Conservation (phyloP, 2,888 invertebrate species). For the Coenonympha glycerion region DNA sequence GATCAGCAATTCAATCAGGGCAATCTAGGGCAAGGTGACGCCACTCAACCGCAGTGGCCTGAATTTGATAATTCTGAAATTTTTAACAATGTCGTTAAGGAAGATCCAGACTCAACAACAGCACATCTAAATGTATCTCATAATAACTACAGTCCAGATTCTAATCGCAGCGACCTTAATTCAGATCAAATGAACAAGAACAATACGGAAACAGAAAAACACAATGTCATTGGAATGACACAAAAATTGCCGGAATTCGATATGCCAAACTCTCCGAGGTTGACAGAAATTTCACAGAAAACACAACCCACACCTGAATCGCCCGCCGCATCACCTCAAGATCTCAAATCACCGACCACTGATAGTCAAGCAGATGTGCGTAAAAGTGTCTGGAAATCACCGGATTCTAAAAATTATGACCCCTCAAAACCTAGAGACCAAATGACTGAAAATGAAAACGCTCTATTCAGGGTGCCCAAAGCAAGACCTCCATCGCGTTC, state of each 20-base stretch:
- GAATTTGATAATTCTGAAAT: constrained; percentile 64
- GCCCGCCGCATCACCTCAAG: constrained; percentile 54
- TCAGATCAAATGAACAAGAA: constrained; percentile 54
- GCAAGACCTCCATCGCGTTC: constrained; percentile 79
- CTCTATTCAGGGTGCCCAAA: constrained; percentile 79
- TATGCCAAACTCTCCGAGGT: constrained; percentile 62
- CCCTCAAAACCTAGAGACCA: constrained; percentile 58
- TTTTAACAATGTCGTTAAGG: constrained; percentile 77
- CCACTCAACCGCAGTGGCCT: constrained; percentile 61
- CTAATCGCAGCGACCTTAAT: constrained; percentile 69
- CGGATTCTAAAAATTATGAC: constrained; percentile 68
- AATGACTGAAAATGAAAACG: constrained; percentile 63
- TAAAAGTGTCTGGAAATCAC: constrained; percentile 68
- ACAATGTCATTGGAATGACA: constrained; percentile 44
- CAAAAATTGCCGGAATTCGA: constrained; percentile 66
- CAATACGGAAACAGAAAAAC: constrained; percentile 49
- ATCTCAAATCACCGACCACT: constrained; percentile 60
- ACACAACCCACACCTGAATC: constrained; percentile 60
- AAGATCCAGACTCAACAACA: constrained; percentile 86
- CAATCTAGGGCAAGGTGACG: constrained; percentile 39
- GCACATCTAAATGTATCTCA: constrained; percentile 68
- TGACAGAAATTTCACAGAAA: constrained; percentile 66
- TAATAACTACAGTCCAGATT: constrained; percentile 72
- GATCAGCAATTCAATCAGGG: constrained; percentile 48
- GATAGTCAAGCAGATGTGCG: constrained; percentile 51